Evolutionary conservation across 2,888 invertebrate genomes (phyloP).

Genomic region (Biston stratarius): DNA sequence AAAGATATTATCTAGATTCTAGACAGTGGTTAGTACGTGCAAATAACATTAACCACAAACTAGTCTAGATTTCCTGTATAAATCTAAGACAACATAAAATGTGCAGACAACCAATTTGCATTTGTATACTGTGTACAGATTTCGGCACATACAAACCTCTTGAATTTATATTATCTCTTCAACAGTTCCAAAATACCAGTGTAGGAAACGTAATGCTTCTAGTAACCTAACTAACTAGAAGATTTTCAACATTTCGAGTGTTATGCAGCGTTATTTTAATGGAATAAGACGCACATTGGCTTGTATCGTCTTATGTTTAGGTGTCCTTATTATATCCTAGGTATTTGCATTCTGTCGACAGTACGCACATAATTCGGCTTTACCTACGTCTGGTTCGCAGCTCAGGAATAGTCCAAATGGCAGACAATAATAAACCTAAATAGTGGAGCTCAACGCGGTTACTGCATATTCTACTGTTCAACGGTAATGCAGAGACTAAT

Average conservation of each 20-base stretch:
- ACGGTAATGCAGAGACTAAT: slow-evolving; percentile 38
- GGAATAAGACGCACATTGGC: slow-evolving; percentile 4
- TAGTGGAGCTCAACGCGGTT: slow-evolving; percentile 39
- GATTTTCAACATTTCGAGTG: neutral
- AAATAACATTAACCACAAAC: slow-evolving; percentile 31
- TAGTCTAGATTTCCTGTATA: slow-evolving; percentile 42
- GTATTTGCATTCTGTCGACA: slow-evolving; percentile 46
- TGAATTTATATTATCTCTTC: slow-evolving; percentile 33
- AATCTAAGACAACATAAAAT: slow-evolving; percentile 24
- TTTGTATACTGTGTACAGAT: slow-evolving; percentile 24
- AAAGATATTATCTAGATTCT: neutral
- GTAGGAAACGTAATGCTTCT: slow-evolving; percentile 27
- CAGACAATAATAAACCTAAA: slow-evolving; percentile 60
- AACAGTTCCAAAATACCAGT: slow-evolving; percentile 27
- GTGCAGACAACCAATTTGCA: slow-evolving; percentile 26
- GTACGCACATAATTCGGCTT: slow-evolving; percentile 47
- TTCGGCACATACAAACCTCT: slow-evolving; percentile 29
- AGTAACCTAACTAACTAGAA: neutral
- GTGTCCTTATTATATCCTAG: slow-evolving; percentile 4
- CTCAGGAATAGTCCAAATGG: slow-evolving; percentile 66
- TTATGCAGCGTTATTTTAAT: neutral
- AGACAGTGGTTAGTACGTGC: slow-evolving; percentile 12
- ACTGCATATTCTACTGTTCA: slow-evolving; percentile 17
- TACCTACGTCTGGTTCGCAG: slow-evolving; percentile 50
- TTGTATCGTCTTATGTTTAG: neutral